A percentile compares a stretch with the other conserved stretches of the same genome.
These are phyloP conservation scores for Papilio xuthus DNA, from an alignment of 1,140 invertebrate genomes.

Conservation along the genomic window DNA sequence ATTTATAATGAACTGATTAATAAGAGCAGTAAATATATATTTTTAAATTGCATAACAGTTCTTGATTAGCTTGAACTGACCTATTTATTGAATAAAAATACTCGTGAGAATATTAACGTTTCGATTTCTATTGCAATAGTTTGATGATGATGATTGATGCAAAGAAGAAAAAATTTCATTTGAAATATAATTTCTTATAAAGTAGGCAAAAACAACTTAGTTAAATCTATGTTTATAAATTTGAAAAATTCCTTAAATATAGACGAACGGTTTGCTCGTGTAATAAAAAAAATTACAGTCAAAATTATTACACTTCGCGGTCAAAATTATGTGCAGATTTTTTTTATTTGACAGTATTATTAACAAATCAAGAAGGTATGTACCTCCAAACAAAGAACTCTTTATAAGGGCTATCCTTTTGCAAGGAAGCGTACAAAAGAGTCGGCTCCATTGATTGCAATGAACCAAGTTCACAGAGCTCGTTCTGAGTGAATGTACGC, in stretches of 20 bases:
- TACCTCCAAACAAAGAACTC: constrained; percentile 54
- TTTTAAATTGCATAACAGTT: not conserved
- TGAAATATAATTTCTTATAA: no score
- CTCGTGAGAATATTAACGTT: not conserved
- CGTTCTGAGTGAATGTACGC: constrained; percentile 39
- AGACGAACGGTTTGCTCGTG: no score
- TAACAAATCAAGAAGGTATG: constrained; percentile 42
- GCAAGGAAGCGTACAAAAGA: constrained; percentile 48
- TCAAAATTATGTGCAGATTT: no score
- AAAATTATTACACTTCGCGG: no score
- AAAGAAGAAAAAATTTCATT: not conserved
- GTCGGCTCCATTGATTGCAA: constrained; percentile 41
- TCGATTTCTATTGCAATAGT: not conserved
- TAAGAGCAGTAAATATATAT: not conserved
- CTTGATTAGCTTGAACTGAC: constrained; percentile 5
- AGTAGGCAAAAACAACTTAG: not conserved
- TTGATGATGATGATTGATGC: not conserved
- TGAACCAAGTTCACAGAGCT: constrained; percentile 43
- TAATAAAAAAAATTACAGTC: no score
- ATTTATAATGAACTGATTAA: not conserved
- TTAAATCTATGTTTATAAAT: no score
- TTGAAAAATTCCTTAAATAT: no score
- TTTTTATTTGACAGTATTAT: no score
- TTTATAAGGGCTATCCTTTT: constrained; percentile 64
- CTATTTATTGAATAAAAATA: not conserved